A percentile compares a stretch with the other conserved stretches of the same genome.
phyloP scores from a whole-genome alignment of 2,888 invertebrate genomes.

The Saturnia japonica region DNA sequence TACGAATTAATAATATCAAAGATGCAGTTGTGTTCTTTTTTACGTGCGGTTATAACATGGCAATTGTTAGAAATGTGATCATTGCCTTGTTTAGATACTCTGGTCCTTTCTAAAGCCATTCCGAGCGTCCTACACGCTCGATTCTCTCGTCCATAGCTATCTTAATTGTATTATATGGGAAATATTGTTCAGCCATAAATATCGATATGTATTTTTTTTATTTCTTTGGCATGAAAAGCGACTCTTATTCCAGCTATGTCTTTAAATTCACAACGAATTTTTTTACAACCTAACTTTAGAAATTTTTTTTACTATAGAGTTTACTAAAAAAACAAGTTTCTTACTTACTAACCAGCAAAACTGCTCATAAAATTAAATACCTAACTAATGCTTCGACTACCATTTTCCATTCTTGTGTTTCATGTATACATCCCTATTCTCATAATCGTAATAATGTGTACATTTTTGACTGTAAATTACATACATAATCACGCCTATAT shows the following conservation, averaged over 20 bases:
- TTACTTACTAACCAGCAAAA: background rate
- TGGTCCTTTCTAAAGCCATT: background rate
- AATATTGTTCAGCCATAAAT: background rate
- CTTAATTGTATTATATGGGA: background rate
- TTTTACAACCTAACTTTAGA: conserved; percentile 1
- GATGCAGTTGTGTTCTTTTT: conserved; percentile 8
- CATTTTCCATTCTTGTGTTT: background rate
- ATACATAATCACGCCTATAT: too few relatives aligned
- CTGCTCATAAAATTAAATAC: background rate
- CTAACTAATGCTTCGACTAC: background rate
- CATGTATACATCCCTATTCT: background rate
- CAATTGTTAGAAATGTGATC: background rate
- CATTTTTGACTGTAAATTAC: background rate
- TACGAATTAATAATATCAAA: conserved; percentile 32
- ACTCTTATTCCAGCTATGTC: conserved; percentile 1
- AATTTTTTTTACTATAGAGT: background rate
- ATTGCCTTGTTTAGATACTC: background rate
- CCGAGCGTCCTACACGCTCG: background rate
- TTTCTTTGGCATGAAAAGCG: background rate
- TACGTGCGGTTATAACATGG: background rate
- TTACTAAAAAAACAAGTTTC: too few relatives aligned
- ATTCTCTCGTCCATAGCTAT: background rate
- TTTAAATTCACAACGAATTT: conserved; percentile 11
- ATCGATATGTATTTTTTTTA: background rate
- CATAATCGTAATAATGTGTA: background rate